Conservation (phyloP, 2,888 invertebrate species). For the Drosophila atroscutellata region DNA sequence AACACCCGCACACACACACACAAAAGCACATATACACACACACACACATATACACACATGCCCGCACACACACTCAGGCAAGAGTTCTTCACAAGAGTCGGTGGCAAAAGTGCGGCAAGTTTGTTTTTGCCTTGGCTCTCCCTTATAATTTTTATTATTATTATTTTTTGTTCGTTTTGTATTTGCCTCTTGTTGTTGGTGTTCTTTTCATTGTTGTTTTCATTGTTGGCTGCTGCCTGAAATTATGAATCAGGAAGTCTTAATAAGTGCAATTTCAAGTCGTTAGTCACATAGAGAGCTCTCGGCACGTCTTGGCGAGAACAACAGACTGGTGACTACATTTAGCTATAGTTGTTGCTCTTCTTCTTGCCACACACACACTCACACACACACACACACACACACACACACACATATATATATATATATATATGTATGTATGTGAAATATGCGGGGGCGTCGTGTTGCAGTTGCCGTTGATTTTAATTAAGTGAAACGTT, state of each 20-base stretch:
- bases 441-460: conserved; percentile 59
- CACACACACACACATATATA: neutral
- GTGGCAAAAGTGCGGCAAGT: neutral
- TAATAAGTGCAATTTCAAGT: conserved; percentile 81
- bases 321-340: conserved; percentile 14
- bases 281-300: conserved; percentile 66
- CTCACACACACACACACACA: conserved; percentile 1
- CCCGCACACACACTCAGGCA: neutral
- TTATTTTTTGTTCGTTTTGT: neutral
- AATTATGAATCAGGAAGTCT: conserved; percentile 82
- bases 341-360: conserved; percentile 14
- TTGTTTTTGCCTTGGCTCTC: conserved; percentile 17
- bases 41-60: neutral
- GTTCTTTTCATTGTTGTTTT: conserved; percentile 16
- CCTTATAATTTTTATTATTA: conserved; percentile 26
- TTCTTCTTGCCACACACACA: conserved; percentile 10
- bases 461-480: conserved; percentile 61
- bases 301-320: conserved; percentile 42
- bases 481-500: conserved; percentile 75
- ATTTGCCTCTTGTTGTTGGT: conserved; percentile 1
- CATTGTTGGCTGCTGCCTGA: conserved; percentile 54
- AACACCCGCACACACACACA: neutral
- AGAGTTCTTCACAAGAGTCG: neutral
- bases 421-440: neutral
- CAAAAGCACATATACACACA: conserved; percentile 7